Base-by-base conservation (phyloP, 2,797 vertebrate species). In the Sebastiscus albofasciatus region DNA sequence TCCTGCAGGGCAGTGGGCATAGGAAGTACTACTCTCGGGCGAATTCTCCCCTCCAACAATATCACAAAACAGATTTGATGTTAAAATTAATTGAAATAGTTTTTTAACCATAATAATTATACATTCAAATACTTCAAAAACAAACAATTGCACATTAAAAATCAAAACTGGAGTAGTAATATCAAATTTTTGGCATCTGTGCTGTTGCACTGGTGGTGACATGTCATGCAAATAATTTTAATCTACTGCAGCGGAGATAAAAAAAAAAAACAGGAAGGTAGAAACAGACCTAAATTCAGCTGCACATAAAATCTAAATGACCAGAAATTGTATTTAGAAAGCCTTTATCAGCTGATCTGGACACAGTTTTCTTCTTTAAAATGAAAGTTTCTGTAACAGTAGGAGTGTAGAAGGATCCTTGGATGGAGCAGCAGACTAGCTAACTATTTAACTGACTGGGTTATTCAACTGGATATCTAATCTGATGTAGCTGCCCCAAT, bases 111-210 rank as follows among this genome's bases (percentile, higher is more conserved):
- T 39, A 58, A 39, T 27, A 39, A 36, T 61, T 49, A 61, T 59
- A 82, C 74, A 60, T 49, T 24, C 2, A 62, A 76, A 67, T 42
- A 42, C 49, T 62, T 88, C 24, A 65, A 67, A 72, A 79, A 69
- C 68, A 72, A 49, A 56, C 29, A 1, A 78, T 33, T 82, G 79
- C 68, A 81, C 49, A 36, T 77, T 65, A 42, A 67, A 72, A 83
- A 70, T 49, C 22, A 22, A 52, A 73, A 56, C 11, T 16, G 8
- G 54, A 24, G 66, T 14, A 68, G 68, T 16, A n/a, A 49, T 31
- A 27, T 42, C 31, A 74, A 5, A 31, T 52, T 36, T 77, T 72
- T 76, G 85, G 80, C 75, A 61, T 72, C 16, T 36, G 70, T 70
- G 77, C 65, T 72, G 83, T 49, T 77, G 67, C 67, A 31, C 26